Evolutionary conservation across 1,140 invertebrate genomes (phyloP), one percentile per base, ranked within the genome.

Genomic region (Ctenoplectra terminalis): DNA sequence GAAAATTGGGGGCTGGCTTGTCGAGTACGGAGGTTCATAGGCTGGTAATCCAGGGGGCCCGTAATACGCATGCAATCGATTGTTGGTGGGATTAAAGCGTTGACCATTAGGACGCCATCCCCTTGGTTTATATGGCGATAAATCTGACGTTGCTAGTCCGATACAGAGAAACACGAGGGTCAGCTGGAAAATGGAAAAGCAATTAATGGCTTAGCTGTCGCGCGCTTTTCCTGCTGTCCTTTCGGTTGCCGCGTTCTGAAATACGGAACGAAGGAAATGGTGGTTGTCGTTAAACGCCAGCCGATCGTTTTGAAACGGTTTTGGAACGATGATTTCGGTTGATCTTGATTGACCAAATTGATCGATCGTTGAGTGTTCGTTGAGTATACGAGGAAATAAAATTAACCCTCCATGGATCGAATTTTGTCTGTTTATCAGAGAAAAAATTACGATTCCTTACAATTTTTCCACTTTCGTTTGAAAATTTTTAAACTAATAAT

Each of bases 61-160:
- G 80, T 88, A 85, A 79, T 90, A 85, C 67, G 77, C 64, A 58
- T 87, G 82, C 85, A 83, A 84, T 77, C 86, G 88, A 82, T 83
- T 79, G 61, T 82, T 84, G 37, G 83, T 73, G 56, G 91, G 90
- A 81, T 91, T 82, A 82, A 92, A 91, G 40, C 85, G 82, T 67
- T 56, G 90, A 61, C 91, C 91, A 46, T 85, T 86, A 50, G 92
- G 92, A 87, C 91, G 86, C 92, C 92, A 92, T 64, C 91, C 91
- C 74, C 90, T 88, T 52, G 89, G 87, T 64, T 82, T 81, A 81
- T 92, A 92, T 15, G 87, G 84, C 83, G 83, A 72, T 67, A 82
- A 79, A 72, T 88, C 71, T 40, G 83, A 87, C n/a, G 83, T 48
- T 48, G 83, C 83, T 66, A 89, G 66, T 71, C 79, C 90, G 64